A percentile compares a stretch with the other conserved stretches of the same genome.
phyloP scores from a whole-genome alignment of 2,113 vertebrate genomes.

The Ochotona curzoniae region DNA sequence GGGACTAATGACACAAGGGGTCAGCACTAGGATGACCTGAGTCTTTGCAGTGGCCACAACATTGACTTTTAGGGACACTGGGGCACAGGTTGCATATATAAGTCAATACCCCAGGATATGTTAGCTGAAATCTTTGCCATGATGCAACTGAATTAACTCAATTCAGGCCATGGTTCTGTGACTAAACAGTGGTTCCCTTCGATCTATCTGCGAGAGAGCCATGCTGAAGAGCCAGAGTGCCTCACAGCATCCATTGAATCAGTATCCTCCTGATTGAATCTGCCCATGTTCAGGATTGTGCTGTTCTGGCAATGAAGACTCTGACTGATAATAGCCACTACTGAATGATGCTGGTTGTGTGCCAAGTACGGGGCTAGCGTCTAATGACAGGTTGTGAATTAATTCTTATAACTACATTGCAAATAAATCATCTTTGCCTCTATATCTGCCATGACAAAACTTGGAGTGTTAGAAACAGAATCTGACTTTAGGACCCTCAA shows the following conservation, averaged over 20 bases:
- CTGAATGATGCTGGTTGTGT: not conserved
- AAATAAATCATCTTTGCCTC: constrained; percentile 10
- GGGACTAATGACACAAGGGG: not conserved
- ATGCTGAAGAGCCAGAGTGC: not conserved
- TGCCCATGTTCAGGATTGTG: not conserved
- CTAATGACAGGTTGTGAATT: not conserved
- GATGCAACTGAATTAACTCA: accelerated
- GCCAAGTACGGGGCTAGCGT: not conserved
- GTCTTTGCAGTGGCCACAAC: not conserved
- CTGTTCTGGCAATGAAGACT: not conserved
- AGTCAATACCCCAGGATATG: not conserved
- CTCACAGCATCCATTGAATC: not conserved
- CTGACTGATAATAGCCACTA: not conserved
- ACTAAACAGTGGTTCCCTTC: not conserved
- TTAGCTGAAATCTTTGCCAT: too few species aligned
- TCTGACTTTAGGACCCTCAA: not conserved
- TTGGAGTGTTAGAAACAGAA: not conserved
- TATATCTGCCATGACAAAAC: not conserved
- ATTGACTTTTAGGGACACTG: not conserved
- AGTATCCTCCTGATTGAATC: not conserved
- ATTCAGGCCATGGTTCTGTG: not conserved
- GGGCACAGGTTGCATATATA: too few species aligned
- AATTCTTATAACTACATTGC: not conserved
- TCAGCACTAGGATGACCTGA: not conserved
- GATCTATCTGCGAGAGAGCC: not conserved